A percentile compares a stretch with the other conserved stretches of the same genome.
These are phyloP conservation scores for Exocentrus adspersus DNA, from an alignment of 2,888 invertebrate genomes.

Conservation along the genomic window DNA sequence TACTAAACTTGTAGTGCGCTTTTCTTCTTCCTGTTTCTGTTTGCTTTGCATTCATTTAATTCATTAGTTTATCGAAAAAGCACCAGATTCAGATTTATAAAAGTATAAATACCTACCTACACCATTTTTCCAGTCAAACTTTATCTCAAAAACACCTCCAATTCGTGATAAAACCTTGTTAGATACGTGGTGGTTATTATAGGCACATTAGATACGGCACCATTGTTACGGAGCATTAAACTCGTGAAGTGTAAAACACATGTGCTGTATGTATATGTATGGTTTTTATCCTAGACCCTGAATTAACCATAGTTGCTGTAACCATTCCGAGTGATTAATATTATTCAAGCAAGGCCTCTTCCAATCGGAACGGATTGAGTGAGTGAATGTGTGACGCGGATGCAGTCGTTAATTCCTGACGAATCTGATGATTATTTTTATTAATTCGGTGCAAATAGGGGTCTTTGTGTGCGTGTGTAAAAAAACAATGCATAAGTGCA, in stretches of 20 bases:
- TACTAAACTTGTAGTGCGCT: too few species aligned
- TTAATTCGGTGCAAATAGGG: slow-evolving; percentile 1
- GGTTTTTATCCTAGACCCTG: slow-evolving; percentile 12
- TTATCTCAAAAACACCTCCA: too few species aligned
- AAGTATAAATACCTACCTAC: too few species aligned
- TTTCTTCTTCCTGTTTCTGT: too few species aligned
- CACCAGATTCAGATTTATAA: too few species aligned
- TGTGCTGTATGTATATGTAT: background rate
- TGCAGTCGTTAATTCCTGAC: slow-evolving; percentile 11
- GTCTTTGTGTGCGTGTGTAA: too few species aligned
- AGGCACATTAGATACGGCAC: slow-evolving; percentile 5
- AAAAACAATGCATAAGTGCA: too few species aligned
- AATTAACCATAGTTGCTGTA: slow-evolving; percentile 5
- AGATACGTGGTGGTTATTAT: too few species aligned
- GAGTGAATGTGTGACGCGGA: background rate
- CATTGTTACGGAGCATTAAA: slow-evolving; percentile 12
- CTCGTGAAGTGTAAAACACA: slow-evolving; percentile 1
- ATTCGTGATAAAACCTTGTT: too few species aligned
- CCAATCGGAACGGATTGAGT: background rate
- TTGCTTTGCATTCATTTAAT: too few species aligned
- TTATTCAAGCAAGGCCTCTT: slow-evolving; percentile 15
- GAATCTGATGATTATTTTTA: background rate
- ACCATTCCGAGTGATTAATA: slow-evolving; percentile 8
- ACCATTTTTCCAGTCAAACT: too few species aligned
- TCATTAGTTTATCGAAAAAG: too few species aligned